A percentile compares a stretch with the other conserved stretches of the same genome.
Evolutionary conservation across 92 coral and sea anemone genomes (phyloP).

Genomic region (Actinernus sp.): DNA sequence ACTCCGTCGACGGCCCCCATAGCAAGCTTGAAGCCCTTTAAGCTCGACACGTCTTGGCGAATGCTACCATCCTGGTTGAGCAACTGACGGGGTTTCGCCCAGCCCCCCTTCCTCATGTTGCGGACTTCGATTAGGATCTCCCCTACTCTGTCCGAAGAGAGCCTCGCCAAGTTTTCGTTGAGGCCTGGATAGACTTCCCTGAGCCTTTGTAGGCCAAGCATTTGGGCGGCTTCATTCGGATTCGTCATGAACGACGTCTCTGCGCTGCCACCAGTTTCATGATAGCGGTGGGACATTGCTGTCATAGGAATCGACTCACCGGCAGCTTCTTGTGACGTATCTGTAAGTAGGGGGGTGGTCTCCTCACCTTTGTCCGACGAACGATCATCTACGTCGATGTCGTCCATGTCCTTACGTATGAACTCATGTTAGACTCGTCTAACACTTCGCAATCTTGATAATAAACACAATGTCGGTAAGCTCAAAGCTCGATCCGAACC

Average conservation of each 20-base stretch:
- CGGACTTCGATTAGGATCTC: not conserved
- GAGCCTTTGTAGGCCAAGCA: not conserved
- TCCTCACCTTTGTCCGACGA: not conserved
- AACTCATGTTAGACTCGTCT: slow-evolving; percentile 4
- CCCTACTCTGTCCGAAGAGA: not conserved
- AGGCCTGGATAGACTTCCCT: slow-evolving; percentile 1
- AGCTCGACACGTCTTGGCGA: not conserved
- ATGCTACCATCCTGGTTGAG: not conserved
- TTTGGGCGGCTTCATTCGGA: not conserved
- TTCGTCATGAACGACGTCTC: slow-evolving; percentile 1
- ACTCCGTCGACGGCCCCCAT: not conserved
- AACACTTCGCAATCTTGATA: not conserved
- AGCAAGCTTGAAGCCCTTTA: not conserved
- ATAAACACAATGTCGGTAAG: not conserved
- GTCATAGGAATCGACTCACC: slow-evolving; percentile 1
- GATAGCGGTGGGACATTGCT: not conserved
- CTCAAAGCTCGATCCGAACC: slow-evolving; percentile 2
- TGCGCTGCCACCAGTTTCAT: too few relatives aligned
- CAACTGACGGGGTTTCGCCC: slow-evolving; percentile 2
- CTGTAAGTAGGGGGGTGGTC: not conserved
- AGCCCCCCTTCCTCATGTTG: slow-evolving; percentile 1
- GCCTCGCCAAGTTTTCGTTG: not conserved
- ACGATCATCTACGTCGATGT: not conserved
- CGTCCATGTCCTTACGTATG: too few relatives aligned
- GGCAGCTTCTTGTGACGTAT: not conserved